Evolutionary conservation across 2,113 vertebrate genomes (phyloP).

Genomic region (Oostethus manadensis): DNA sequence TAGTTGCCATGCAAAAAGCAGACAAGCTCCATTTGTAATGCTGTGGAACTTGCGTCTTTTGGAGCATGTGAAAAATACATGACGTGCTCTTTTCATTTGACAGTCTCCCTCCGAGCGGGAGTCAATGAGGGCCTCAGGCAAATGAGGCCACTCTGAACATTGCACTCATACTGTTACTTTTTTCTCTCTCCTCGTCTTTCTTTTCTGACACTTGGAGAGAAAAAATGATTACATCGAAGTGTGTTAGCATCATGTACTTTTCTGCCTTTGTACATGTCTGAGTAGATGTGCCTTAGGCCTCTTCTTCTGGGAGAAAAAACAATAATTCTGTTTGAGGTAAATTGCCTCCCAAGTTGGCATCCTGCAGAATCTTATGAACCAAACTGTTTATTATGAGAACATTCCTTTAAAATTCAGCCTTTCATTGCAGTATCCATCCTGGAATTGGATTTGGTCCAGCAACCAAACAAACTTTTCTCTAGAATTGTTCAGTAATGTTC

Average conservation of each 20-base stretch:
- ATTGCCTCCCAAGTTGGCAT: conserved; percentile 1
- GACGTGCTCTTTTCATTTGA: conserved; percentile 68
- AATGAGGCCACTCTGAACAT: conserved; percentile 44
- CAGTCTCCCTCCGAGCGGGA: conserved; percentile 65
- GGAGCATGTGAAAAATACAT: conserved; percentile 71
- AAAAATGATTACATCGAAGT: conserved; percentile 50
- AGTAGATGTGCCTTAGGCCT: conserved; percentile 34
- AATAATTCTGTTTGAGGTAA: conserved; percentile 32
- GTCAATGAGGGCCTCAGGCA: conserved; percentile 67
- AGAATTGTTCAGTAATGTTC: background rate
- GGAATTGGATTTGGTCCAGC: conserved; percentile 19
- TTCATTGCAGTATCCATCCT: conserved; percentile 22
- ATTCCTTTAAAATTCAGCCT: conserved; percentile 46
- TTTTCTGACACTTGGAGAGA: conserved; percentile 43
- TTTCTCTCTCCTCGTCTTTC: conserved; percentile 50
- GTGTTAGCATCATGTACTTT: conserved; percentile 47
- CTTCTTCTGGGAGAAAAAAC: conserved; percentile 31
- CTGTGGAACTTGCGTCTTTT: conserved; percentile 65
- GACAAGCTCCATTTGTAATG: conserved; percentile 56
- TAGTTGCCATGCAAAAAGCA: conserved; percentile 50
- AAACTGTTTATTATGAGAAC: conserved; percentile 47
- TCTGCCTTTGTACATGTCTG: conserved; percentile 18
- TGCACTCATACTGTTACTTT: conserved; percentile 17
- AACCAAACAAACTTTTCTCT: conserved; percentile 9
- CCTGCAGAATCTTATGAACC: conserved; percentile 16